A percentile compares a stretch with the other conserved stretches of the same genome.
Evolutionary conservation across 1,140 invertebrate genomes (phyloP).

Genomic region (Penaeus indicus): DNA sequence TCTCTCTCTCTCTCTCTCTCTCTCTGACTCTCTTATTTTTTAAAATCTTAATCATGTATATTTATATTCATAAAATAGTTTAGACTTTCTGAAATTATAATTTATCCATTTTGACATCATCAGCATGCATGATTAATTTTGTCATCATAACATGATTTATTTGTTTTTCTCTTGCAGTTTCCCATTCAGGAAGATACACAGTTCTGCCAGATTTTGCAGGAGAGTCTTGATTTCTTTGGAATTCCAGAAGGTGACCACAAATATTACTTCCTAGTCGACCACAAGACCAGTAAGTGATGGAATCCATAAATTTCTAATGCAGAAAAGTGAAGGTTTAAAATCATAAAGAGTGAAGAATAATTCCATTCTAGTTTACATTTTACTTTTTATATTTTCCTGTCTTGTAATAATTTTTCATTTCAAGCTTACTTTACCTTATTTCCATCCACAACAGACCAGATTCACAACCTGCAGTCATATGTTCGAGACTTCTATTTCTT

Average conservation of each 20-base stretch:
- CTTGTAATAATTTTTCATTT: neutral
- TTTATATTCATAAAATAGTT: neutral
- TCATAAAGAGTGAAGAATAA: neutral
- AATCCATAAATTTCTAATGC: too few relatives aligned
- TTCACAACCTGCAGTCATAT: constrained; percentile 93
- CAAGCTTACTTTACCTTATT: constrained; percentile 53
- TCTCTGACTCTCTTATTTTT: too few relatives aligned
- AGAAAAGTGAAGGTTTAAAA: neutral
- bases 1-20: too few relatives aligned
- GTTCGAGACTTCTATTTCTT: constrained; percentile 99
- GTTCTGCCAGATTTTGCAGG: constrained; percentile 94
- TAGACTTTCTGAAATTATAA: neutral
- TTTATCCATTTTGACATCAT: neutral
- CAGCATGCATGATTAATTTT: too few relatives aligned
- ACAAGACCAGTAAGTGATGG: constrained; percentile 91
- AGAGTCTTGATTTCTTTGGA: constrained; percentile 97
- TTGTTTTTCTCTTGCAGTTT: constrained; percentile 76
- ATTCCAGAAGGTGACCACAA: constrained; percentile 91
- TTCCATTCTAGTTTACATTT: constrained; percentile 3
- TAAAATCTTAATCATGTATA: neutral
- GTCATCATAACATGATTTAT: too few relatives aligned
- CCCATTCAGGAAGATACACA: constrained; percentile 99
- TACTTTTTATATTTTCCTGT: neutral
- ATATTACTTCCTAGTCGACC: constrained; percentile 95
- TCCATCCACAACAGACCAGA: constrained; percentile 80